Evolutionary conservation across 2,888 invertebrate species (phyloP).

Genomic region (Cantharis lateralis): DNA sequence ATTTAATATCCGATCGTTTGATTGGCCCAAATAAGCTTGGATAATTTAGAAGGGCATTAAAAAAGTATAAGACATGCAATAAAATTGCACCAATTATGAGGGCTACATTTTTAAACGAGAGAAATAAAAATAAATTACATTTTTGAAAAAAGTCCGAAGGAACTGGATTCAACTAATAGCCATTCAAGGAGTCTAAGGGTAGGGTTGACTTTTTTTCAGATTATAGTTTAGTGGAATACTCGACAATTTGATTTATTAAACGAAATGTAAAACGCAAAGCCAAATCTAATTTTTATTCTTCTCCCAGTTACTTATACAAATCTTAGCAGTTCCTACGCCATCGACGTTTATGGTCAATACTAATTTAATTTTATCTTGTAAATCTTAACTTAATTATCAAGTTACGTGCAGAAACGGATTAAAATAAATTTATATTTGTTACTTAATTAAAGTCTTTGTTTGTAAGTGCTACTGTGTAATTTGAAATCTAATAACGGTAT

Average conservation of each 20-base stretch:
- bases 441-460: neutral
- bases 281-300: neutral
- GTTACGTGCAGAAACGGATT: neutral
- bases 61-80: constrained; percentile 26
- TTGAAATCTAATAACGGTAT: neutral
- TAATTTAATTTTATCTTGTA: neutral
- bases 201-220: constrained; percentile 20
- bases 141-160: neutral
- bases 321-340: neutral
- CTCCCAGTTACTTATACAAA: neutral
- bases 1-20: constrained; percentile 23
- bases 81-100: constrained; percentile 7
- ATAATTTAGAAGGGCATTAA: constrained; percentile 19
- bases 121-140: neutral
- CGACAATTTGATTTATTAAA: neutral
- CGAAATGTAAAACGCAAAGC: neutral
- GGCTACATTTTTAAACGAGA: neutral
- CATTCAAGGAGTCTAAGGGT: constrained; percentile 27
- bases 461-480: neutral
- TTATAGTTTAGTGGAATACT: neutral
- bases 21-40: constrained; percentile 24
- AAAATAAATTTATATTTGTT: neutral
- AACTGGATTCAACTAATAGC: constrained; percentile 1
- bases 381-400: neutral
- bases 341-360: neutral